phyloP scores from a whole-genome alignment of 2,113 vertebrate species.

The Chaetorhynchus papuensis region DNA sequence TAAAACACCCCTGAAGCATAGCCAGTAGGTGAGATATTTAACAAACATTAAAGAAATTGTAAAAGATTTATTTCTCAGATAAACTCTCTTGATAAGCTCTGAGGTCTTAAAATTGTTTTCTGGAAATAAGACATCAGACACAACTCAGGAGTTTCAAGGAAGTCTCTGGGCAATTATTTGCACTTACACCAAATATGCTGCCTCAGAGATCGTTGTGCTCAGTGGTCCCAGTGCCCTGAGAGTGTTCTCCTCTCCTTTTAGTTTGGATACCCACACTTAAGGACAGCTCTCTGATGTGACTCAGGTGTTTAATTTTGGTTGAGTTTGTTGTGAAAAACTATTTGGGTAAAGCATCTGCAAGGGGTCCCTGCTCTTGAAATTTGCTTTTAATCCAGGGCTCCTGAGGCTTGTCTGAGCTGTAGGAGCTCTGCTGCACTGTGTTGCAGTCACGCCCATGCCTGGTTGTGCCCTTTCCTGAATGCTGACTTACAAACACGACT shows the following conservation, averaged over 20 bases:
- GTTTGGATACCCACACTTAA: background rate
- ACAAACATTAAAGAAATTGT: conserved; percentile 33
- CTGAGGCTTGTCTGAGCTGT: accelerated
- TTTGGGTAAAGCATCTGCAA: background rate
- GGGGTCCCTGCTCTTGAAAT: background rate
- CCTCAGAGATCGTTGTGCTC: background rate
- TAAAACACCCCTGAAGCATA: background rate
- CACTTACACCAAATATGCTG: background rate
- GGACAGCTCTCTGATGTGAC: background rate
- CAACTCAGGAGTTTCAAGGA: background rate
- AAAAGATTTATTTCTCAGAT: background rate
- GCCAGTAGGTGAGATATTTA: background rate
- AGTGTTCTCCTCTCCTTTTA: background rate
- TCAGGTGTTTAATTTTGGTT: background rate
- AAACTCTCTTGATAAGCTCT: background rate
- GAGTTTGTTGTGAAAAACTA: background rate
- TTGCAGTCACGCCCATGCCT: background rate
- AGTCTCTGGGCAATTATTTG: background rate
- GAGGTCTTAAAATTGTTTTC: background rate
- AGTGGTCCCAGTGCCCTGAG: no score
- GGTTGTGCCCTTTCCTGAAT: background rate
- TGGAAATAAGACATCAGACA: background rate
- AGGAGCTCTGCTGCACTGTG: background rate
- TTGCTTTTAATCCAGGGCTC: background rate
- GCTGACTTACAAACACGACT: background rate